Evolutionary conservation across 2,888 invertebrate species (phyloP).

Genomic region (Nebria brevicollis): DNA sequence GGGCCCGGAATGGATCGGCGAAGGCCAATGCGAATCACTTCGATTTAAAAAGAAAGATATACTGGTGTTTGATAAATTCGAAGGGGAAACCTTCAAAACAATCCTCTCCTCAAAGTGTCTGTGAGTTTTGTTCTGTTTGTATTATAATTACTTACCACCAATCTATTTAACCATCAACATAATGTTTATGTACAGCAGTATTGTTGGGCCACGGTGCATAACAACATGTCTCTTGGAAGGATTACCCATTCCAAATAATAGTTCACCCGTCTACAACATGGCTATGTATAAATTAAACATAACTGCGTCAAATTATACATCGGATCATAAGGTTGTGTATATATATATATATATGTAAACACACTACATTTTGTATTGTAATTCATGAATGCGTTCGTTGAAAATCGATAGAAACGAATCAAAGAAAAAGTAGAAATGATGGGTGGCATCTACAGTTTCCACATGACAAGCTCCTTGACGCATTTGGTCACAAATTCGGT

Average conservation of each 20-base stretch:
- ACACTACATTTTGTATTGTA: slow-evolving; percentile 48
- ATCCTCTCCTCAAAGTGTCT: slow-evolving; percentile 73
- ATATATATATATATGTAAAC: neutral
- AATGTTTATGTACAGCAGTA: slow-evolving; percentile 65
- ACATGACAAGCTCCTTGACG: slow-evolving; percentile 75
- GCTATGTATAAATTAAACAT: slow-evolving; percentile 75
- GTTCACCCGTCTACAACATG: slow-evolving; percentile 81
- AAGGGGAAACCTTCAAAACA: slow-evolving; percentile 76
- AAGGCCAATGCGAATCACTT: slow-evolving; percentile 68
- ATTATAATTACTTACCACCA: neutral
- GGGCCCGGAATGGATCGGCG: slow-evolving; percentile 72
- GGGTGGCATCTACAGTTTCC: slow-evolving; percentile 78
- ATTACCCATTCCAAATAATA: slow-evolving; percentile 77
- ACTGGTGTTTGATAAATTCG: slow-evolving; percentile 82
- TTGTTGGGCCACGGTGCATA: slow-evolving; percentile 86
- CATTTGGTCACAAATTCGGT: slow-evolving; percentile 85
- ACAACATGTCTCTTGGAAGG: slow-evolving; percentile 77
- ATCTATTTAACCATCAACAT: slow-evolving; percentile 25
- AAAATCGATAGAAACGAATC: slow-evolving; percentile 66
- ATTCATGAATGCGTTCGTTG: neutral
- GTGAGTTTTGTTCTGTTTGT: slow-evolving; percentile 66
- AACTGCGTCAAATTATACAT: slow-evolving; percentile 32
- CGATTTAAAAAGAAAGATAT: slow-evolving; percentile 75
- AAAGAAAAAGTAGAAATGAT: slow-evolving; percentile 75
- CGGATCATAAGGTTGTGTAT: slow-evolving; percentile 24